Conservation (phyloP, 2,797 vertebrate species). For the Tauraco hartlaubi region DNA sequence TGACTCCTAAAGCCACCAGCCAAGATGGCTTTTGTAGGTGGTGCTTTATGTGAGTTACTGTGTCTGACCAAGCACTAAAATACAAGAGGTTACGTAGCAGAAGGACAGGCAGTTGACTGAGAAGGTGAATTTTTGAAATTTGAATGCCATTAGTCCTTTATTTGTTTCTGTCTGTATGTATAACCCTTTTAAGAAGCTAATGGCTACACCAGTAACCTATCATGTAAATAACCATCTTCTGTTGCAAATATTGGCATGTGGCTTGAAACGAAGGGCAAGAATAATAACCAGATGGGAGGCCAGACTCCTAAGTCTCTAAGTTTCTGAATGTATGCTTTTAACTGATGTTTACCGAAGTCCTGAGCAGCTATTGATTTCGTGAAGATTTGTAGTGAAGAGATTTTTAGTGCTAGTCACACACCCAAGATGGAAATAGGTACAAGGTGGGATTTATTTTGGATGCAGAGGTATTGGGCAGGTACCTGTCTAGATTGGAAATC, state of each 20-base stretch:
- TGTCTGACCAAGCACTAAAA: not conserved
- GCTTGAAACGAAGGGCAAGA: not conserved
- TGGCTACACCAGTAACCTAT: not conserved
- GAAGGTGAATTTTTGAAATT: not conserved
- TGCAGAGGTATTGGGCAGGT: not conserved
- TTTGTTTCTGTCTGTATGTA: not conserved
- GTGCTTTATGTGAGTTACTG: rapidly evolving
- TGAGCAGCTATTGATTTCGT: not conserved
- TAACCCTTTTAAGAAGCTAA: not conserved
- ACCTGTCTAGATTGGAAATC: not conserved
- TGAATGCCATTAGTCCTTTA: rapidly evolving
- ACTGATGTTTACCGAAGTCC: not conserved
- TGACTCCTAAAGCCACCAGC: not conserved
- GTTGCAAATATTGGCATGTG: not conserved
- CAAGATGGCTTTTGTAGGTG: not conserved
- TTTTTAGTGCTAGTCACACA: not conserved
- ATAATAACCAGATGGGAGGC: not conserved
- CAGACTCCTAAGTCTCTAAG: not conserved
- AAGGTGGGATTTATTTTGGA: not conserved
- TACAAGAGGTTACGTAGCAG: not conserved
- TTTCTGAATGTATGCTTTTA: not conserved
- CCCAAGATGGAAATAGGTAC: not conserved
- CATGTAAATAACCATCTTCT: not conserved
- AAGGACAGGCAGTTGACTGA: not conserved
- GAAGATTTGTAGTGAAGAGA: not conserved